Evolutionary conservation across 2,113 vertebrate genomes (phyloP).

Genomic region (Salvelinus namaycush): DNA sequence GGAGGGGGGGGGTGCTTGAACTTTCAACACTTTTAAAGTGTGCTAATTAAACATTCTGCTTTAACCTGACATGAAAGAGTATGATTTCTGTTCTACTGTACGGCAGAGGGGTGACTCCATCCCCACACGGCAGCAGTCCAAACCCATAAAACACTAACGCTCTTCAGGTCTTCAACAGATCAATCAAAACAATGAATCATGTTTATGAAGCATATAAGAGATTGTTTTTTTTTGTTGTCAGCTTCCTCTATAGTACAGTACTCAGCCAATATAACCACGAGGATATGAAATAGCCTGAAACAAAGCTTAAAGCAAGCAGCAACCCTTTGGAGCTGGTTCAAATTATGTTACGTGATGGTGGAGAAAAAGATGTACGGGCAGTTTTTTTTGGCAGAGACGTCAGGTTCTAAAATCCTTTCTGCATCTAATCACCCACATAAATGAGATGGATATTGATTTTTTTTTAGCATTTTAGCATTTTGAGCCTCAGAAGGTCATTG

Average conservation of each 20-base stretch:
- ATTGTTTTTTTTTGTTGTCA: neutral
- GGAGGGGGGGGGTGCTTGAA: too few species aligned
- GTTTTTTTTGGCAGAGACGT: conserved; percentile 42
- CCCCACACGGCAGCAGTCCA: neutral
- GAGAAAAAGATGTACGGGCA: conserved; percentile 17
- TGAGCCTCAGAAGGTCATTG: conserved; percentile 48
- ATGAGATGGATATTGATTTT: conserved; percentile 64
- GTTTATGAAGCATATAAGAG: conserved; percentile 44
- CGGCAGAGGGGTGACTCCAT: neutral
- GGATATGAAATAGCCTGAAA: conserved; percentile 31
- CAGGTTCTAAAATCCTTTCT: conserved; percentile 46
- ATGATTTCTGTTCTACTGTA: neutral
- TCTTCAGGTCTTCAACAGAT: conserved; percentile 37
- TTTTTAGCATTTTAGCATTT: conserved; percentile 59
- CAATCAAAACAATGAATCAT: conserved; percentile 56
- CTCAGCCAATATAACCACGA: neutral
- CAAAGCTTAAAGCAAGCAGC: conserved; percentile 24
- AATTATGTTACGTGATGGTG: conserved; percentile 26
- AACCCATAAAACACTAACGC: neutral
- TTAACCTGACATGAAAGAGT: neutral
- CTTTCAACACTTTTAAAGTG: too few species aligned
- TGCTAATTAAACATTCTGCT: too few species aligned
- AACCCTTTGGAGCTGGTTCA: conserved; percentile 36
- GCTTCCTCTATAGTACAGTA: neutral
- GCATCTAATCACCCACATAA: conserved; percentile 54